A percentile compares a stretch with the other conserved stretches of the same genome.
Conservation (phyloP, 2,888 invertebrate species). For the Pyrocoelia pectoralis region DNA sequence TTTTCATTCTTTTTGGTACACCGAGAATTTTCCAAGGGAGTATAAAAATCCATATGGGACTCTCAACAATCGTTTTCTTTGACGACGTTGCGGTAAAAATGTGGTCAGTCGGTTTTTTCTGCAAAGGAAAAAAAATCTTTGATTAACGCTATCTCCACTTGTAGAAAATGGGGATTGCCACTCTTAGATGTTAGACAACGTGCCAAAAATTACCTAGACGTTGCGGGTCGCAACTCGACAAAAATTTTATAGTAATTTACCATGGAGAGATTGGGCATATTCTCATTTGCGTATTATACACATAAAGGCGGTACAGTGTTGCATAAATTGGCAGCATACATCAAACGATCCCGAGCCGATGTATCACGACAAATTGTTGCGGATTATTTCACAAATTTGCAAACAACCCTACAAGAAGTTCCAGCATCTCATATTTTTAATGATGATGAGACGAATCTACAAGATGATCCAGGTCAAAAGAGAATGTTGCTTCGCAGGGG, state of each 20-base stretch:
- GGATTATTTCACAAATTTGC: conserved; percentile 37
- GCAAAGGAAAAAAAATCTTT: conserved; percentile 20
- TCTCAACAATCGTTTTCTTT: too few species aligned
- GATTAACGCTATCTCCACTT: conserved; percentile 14
- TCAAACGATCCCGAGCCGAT: conserved; percentile 29
- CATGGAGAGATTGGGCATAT: conserved; percentile 31
- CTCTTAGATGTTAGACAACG: conserved; percentile 18
- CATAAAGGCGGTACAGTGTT: conserved; percentile 15
- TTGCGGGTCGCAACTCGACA: conserved; percentile 10
- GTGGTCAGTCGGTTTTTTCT: conserved; percentile 25
- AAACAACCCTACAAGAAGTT: conserved; percentile 31
- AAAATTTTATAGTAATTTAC: not conserved
- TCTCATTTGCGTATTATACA: conserved; percentile 19
- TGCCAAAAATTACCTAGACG: conserved; percentile 25
- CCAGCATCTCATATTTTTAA: conserved; percentile 24
- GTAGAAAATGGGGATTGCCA: conserved; percentile 31
- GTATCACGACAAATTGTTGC: conserved; percentile 32
- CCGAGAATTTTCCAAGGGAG: too few species aligned
- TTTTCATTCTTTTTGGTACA: too few species aligned
- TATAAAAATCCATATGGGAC: too few species aligned
- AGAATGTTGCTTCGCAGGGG: conserved; percentile 35
- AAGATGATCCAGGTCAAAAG: conserved; percentile 36
- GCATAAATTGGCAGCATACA: conserved; percentile 24
- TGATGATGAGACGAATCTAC: conserved; percentile 33
- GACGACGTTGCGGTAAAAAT: too few species aligned